Base-by-base conservation (phyloP, 2,888 invertebrate species). In the Drymonia ruficornis region DNA sequence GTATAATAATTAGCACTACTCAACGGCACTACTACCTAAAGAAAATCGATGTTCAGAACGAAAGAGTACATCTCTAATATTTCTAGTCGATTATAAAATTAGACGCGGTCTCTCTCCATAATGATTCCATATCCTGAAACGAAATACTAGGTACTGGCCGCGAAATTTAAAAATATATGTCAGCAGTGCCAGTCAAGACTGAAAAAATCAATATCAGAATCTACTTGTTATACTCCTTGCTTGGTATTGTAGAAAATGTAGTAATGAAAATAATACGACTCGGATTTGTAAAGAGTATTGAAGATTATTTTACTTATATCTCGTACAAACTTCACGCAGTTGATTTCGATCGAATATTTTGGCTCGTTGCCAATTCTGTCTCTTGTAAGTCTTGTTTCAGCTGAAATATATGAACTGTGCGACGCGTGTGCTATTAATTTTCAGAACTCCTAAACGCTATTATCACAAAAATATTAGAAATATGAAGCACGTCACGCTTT, bases 401-500 rank as follows among this genome's bases (percentile, higher is more conserved):
- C 67, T 70, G 67, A 69, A 74, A 75, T 74, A 68, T 76, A 78
- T 78, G 76, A 68, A 70, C 63, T 65, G 72, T 76, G 67, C 56
- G 55, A 67, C 63, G 51, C 67, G 72, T 61, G 64, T 74, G 63
- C 52, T 67, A 59, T 69, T 65, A 31, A 62, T 74, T 74, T 76
- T 69, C 40, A 74, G 61, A 60, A 50, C 56, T 63, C 62, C 67
- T 42, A 47, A 46, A 45, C 18, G 72, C 48, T 63, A 59, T 38
- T 79, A 79, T 69, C 72, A 73, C 53, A 78, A 53, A 62, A 80
- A 77, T 57, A 72, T 82, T 11, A 77, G 75, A 70, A 87, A 72
- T 44, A 91, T 94, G 94, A 89, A 90, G 75, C 81, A 75, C 61
- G 76, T 93, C 49, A 87, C 75, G 62, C 80, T 94, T 58, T 86